phyloP scores from a whole-genome alignment of 2,113 vertebrate genomes.

The Notothenia rossii region DNA sequence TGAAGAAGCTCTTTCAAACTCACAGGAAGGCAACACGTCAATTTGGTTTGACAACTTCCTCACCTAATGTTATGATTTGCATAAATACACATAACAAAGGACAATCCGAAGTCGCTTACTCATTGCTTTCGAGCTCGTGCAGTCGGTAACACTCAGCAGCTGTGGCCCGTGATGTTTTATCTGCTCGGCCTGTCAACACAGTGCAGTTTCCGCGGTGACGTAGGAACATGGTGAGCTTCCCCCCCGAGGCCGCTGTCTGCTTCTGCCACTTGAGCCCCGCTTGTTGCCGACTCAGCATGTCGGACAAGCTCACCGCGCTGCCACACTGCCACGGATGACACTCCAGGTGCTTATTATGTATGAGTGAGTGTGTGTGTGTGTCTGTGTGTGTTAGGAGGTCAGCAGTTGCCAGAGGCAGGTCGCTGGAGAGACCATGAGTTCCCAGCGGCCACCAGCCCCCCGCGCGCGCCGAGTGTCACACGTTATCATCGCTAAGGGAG shows the following conservation, averaged over 20 bases:
- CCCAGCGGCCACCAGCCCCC: slow-evolving; percentile 40
- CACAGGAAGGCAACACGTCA: neutral
- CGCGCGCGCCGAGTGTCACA: slow-evolving; percentile 37
- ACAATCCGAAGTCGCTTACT: slow-evolving; percentile 1
- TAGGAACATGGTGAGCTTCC: slow-evolving; percentile 21
- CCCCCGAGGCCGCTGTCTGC: slow-evolving; percentile 47
- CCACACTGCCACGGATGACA: slow-evolving; percentile 47
- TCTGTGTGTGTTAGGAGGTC: slow-evolving; percentile 60
- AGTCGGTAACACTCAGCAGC: slow-evolving; percentile 27
- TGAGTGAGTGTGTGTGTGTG: slow-evolving; percentile 21
- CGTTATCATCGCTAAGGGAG: slow-evolving; percentile 35
- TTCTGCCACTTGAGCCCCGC: slow-evolving; percentile 56
- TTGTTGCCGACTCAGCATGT: slow-evolving; percentile 75
- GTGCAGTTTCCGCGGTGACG: slow-evolving; percentile 18
- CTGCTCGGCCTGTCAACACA: slow-evolving; percentile 36
- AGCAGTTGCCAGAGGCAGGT: slow-evolving; percentile 56
- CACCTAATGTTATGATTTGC: neutral
- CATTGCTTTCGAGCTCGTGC: neutral
- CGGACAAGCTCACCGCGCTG: slow-evolving; percentile 66
- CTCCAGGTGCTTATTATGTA: slow-evolving; percentile 61
- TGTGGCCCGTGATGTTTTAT: slow-evolving; percentile 38
- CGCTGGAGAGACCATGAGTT: slow-evolving; percentile 50
- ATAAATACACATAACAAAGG: neutral
- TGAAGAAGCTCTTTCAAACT: neutral
- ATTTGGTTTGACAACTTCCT: neutral